Conservation (phyloP, 2,888 invertebrate species). For the Sympetrum striolatum region DNA sequence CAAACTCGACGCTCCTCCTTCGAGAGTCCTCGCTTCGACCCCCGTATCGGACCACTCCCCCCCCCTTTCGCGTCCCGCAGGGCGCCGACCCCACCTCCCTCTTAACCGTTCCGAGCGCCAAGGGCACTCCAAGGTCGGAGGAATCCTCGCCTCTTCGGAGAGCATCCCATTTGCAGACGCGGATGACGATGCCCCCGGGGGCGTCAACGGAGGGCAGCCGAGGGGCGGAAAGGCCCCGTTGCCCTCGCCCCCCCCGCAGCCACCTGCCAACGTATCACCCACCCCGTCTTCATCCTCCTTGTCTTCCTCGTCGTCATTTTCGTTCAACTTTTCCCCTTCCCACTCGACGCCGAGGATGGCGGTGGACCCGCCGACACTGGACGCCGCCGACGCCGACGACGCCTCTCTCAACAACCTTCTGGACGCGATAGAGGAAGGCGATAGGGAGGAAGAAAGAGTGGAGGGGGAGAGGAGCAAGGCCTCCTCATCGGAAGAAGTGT, state of each 20-base stretch:
- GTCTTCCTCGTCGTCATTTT: slow-evolving; percentile 54
- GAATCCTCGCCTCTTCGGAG: slow-evolving; percentile 28
- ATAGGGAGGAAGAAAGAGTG: neutral
- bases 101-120: neutral
- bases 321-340: slow-evolving; percentile 46
- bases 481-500: neutral
- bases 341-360: slow-evolving; percentile 48
- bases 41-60: slow-evolving; percentile 1
- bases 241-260: slow-evolving; percentile 57
- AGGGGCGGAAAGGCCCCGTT: slow-evolving; percentile 49
- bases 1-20: neutral
- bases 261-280: slow-evolving; percentile 57
- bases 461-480: neutral
- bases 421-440: slow-evolving; percentile 51
- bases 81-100: slow-evolving; percentile 25
- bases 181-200: slow-evolving; percentile 44
- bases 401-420: slow-evolving; percentile 55
- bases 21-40: slow-evolving; percentile 2
- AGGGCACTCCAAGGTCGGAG: slow-evolving; percentile 48
- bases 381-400: slow-evolving; percentile 56
- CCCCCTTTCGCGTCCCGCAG: neutral
- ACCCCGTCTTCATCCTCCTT: slow-evolving; percentile 59
- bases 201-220: slow-evolving; percentile 48
- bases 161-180: slow-evolving; percentile 34
- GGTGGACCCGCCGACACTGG: slow-evolving; percentile 52